phyloP scores from a whole-genome alignment of 2,113 vertebrate species.

The Pedetes capensis region DNA sequence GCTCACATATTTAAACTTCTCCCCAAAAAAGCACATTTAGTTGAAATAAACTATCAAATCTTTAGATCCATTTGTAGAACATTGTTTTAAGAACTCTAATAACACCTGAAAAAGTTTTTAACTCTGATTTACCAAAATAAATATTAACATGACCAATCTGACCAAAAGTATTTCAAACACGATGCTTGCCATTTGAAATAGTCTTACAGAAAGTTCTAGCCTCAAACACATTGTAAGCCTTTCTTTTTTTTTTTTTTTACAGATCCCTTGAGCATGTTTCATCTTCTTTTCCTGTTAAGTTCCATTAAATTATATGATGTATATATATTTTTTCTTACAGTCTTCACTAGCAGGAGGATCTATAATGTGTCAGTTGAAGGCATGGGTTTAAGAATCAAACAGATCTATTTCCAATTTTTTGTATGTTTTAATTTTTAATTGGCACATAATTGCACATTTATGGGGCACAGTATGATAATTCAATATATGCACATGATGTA shows the following conservation, averaged over 20 bases:
- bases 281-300: neutral
- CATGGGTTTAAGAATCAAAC: neutral
- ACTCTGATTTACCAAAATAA: slow-evolving; percentile 13
- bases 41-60: neutral
- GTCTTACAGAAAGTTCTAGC: neutral
- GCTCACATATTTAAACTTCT: neutral
- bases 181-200: neutral
- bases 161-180: neutral
- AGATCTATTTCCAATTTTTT: neutral
- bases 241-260: no score
- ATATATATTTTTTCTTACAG: neutral
- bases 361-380: neutral
- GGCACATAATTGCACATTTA: neutral
- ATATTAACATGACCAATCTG: neutral
- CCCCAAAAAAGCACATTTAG: neutral
- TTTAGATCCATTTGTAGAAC: neutral
- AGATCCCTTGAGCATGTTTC: neutral
- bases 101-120: slow-evolving; percentile 7
- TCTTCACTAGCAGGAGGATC: neutral
- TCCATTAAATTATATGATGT: neutral
- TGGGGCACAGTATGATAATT: neutral
- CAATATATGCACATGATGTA: no score
- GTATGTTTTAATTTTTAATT: neutral
- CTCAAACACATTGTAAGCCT: neutral
- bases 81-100: slow-evolving; percentile 14